Evolutionary conservation across 2,888 invertebrate species (phyloP).

Genomic region (Aricia artaxerxes): DNA sequence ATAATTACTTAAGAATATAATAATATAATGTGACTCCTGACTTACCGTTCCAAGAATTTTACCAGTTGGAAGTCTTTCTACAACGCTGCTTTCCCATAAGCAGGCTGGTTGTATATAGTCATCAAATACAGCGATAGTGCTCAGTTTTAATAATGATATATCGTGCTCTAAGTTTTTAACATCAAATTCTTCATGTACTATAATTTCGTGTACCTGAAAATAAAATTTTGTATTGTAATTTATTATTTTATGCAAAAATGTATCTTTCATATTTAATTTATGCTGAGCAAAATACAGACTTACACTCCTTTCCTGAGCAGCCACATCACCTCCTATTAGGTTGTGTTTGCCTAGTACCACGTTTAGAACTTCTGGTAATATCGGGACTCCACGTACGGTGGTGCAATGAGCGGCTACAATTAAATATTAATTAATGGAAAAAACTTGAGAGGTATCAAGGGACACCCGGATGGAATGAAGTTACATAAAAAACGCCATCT

Average conservation of each 20-base stretch:
- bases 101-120: slow-evolving; percentile 62
- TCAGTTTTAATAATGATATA: slow-evolving; percentile 56
- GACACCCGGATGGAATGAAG: no score
- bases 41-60: slow-evolving; percentile 52
- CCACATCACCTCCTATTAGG: slow-evolving; percentile 50
- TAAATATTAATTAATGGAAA: neutral
- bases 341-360: slow-evolving; percentile 58
- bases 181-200: slow-evolving; percentile 49
- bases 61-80: slow-evolving; percentile 46
- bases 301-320: slow-evolving; percentile 52
- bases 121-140: slow-evolving; percentile 49
- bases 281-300: neutral
- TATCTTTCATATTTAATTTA: neutral
- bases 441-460: no score
- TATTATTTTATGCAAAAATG: neutral
- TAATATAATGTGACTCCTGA: slow-evolving; percentile 20
- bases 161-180: slow-evolving; percentile 50
- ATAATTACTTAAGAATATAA: neutral
- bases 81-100: slow-evolving; percentile 51
- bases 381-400: slow-evolving; percentile 46
- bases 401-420: slow-evolving; percentile 57
- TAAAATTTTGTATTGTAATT: neutral
- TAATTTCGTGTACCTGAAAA: slow-evolving; percentile 52
- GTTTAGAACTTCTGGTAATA: slow-evolving; percentile 51
- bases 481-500: no score